Conservation (phyloP, 2,113 vertebrate genomes). For the Motacilla tschutschensis region DNA sequence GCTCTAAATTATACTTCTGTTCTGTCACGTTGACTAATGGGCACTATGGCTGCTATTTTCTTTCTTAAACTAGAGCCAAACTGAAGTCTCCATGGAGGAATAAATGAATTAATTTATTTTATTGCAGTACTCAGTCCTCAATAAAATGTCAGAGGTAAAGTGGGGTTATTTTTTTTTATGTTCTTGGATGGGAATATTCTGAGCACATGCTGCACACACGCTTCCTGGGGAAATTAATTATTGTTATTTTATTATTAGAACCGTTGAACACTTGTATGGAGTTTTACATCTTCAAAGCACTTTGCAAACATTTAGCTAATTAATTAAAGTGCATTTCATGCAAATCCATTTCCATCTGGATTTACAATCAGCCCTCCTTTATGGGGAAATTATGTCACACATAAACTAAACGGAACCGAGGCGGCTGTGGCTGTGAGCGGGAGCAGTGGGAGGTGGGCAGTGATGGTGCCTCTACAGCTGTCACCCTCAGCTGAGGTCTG, state of each 20-base stretch:
- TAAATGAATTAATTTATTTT: conserved; percentile 31
- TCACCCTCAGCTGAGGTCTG: not conserved
- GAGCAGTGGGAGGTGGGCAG: conserved; percentile 5
- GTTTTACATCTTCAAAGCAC: conserved; percentile 55
- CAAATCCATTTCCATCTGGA: conserved; percentile 51
- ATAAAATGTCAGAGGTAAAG: conserved; percentile 25
- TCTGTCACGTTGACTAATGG: conserved; percentile 16
- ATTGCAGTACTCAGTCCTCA: conserved; percentile 8
- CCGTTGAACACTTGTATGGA: not conserved
- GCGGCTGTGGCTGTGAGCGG: not conserved
- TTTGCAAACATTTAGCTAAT: conserved; percentile 55
- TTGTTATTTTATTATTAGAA: conserved; percentile 58
- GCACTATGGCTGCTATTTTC: not conserved
- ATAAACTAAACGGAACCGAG: not conserved
- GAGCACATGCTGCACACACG: not conserved
- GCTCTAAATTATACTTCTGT: not conserved
- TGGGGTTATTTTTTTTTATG: not conserved
- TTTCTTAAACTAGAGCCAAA: conserved; percentile 33
- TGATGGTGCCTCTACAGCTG: not conserved
- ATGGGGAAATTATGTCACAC: conserved; percentile 2
- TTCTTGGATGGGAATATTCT: not conserved
- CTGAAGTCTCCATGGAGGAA: not conserved
- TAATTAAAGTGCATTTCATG: conserved; percentile 64
- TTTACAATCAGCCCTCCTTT: conserved; percentile 53
- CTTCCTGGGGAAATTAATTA: conserved; percentile 50